phyloP scores from a whole-genome alignment of 2,113 vertebrate species.

The Peromyscus polionotus region DNA sequence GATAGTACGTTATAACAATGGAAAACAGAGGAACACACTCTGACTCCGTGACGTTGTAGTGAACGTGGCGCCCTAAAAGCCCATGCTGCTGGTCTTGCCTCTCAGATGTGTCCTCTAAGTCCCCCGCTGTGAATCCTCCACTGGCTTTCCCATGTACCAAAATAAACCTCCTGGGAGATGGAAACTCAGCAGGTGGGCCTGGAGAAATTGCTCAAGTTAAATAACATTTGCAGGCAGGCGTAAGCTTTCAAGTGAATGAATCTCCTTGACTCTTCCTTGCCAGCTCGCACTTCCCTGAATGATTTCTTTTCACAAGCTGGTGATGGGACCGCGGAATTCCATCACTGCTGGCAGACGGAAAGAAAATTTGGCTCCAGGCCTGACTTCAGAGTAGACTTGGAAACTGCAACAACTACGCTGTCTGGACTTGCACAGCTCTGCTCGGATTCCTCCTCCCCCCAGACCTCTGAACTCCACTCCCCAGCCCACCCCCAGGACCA shows the following conservation, averaged over 20 bases:
- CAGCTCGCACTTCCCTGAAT: slow-evolving; percentile 65
- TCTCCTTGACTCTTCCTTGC: slow-evolving; percentile 2
- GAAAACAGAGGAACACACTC: background rate
- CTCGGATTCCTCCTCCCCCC: background rate
- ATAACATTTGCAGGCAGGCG: background rate
- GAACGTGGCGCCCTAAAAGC: fast-evolving
- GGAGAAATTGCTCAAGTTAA: slow-evolving; percentile 50
- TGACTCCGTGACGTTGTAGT: background rate
- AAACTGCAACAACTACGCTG: background rate
- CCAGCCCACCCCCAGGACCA: fast-evolving
- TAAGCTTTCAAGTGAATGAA: slow-evolving; percentile 40
- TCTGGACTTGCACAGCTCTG: background rate
- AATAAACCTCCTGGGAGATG: background rate
- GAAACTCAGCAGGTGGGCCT: slow-evolving; percentile 51
- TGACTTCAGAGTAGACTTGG: slow-evolving; percentile 18
- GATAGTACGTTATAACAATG: background rate
- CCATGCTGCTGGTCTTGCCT: background rate
- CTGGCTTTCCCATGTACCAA: background rate
- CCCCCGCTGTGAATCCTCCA: background rate
- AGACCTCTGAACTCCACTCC: fast-evolving
- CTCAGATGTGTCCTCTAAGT: background rate
- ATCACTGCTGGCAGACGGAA: slow-evolving; percentile 30
- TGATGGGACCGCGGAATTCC: slow-evolving; percentile 56
- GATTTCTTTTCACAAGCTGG: slow-evolving; percentile 67
- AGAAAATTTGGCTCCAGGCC: slow-evolving; percentile 63